phyloP scores from a whole-genome alignment of 2,888 invertebrate species.

The Drosophila histrio region DNA sequence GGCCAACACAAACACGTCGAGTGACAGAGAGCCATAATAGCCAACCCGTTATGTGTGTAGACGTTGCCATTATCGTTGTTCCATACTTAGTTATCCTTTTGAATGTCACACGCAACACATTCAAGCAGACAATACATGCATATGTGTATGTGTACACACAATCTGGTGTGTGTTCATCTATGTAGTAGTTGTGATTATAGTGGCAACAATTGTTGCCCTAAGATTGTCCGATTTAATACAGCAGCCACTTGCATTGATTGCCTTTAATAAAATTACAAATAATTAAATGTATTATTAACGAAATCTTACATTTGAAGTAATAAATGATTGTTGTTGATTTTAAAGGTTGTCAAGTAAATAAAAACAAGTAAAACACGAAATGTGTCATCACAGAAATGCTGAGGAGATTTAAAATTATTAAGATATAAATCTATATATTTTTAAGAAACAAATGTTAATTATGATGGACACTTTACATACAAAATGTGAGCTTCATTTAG shows the following conservation, averaged over 20 bases:
- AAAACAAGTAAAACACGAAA: too few species aligned
- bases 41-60: conserved; percentile 65
- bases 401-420: not conserved
- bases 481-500: too few species aligned
- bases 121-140: conserved; percentile 10
- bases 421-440: too few species aligned
- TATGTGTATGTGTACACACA: not conserved
- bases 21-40: conserved; percentile 56
- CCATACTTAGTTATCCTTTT: conserved; percentile 69
- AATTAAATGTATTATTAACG: too few species aligned
- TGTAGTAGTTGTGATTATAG: conserved; percentile 4
- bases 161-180: not conserved
- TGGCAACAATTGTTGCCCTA: conserved; percentile 51
- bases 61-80: conserved; percentile 60
- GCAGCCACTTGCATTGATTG: conserved; percentile 34
- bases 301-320: too few species aligned
- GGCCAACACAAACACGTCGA: conserved; percentile 49
- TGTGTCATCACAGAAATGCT: not conserved
- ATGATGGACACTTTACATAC: too few species aligned
- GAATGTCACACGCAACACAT: conserved; percentile 51
- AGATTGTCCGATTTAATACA: conserved; percentile 40
- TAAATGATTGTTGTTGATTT: conserved; percentile 27
- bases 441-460: too few species aligned
- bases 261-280: too few species aligned
- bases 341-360: conserved; percentile 9